phyloP scores from a whole-genome alignment of 2,888 invertebrate species.

The Trimorus sp. region DNA sequence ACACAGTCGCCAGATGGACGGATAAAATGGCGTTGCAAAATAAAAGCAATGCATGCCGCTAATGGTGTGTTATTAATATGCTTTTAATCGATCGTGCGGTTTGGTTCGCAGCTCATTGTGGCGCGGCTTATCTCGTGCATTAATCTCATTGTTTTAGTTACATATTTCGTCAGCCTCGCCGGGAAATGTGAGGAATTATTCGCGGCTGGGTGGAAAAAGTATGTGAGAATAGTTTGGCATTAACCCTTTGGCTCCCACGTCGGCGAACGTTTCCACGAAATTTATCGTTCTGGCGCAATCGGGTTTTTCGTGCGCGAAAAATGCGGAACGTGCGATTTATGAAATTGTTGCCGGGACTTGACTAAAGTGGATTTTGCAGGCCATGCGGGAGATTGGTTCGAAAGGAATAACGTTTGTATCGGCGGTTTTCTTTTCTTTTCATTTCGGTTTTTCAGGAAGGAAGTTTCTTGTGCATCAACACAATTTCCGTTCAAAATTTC shows the following conservation, averaged over 20 bases:
- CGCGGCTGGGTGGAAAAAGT: slow-evolving; percentile 21
- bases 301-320: too few relatives aligned
- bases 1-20: too few relatives aligned
- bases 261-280: not conserved
- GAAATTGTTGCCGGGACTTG: too few relatives aligned
- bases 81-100: slow-evolving; percentile 20
- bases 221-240: slow-evolving; percentile 56
- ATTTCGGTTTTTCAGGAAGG: too few relatives aligned
- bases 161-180: slow-evolving; percentile 32
- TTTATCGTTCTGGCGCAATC: not conserved
- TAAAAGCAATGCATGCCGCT: slow-evolving; percentile 19
- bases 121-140: slow-evolving; percentile 32
- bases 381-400: too few relatives aligned
- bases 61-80: slow-evolving; percentile 11
- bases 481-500: too few relatives aligned
- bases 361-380: too few relatives aligned
- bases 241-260: slow-evolving; percentile 31
- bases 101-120: slow-evolving; percentile 13
- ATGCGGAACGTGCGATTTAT: too few relatives aligned
- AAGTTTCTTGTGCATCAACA: too few relatives aligned
- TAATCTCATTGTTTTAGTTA: slow-evolving; percentile 45
- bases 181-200: slow-evolving; percentile 24
- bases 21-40: slow-evolving; percentile 9
- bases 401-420: too few relatives aligned
- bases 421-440: too few relatives aligned